Percentiles rank a stretch among this genome's conserved stretches.
Conservation (phyloP, 1,140 invertebrate species). For the Drosophila cardini region DNA sequence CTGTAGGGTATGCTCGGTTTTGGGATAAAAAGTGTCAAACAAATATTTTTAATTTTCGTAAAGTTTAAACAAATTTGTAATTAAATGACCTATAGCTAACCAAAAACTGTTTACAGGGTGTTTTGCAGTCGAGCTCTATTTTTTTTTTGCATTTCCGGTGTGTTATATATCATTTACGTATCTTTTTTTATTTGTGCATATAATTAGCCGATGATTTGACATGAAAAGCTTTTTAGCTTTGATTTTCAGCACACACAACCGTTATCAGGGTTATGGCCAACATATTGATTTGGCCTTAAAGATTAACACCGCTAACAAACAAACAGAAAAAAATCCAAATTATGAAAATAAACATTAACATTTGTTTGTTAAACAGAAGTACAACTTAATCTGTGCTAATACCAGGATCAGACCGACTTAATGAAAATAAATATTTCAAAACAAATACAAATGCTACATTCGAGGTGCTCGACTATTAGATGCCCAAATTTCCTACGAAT, state of each 20-base stretch:
- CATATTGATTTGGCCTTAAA: slow-evolving; percentile 14
- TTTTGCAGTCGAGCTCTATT: neutral
- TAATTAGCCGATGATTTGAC: slow-evolving; percentile 61
- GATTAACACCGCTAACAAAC: slow-evolving; percentile 33
- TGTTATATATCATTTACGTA: neutral
- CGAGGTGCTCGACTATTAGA: too few species aligned
- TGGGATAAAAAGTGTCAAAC: too few species aligned
- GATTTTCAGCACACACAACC: slow-evolving; percentile 5
- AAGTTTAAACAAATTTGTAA: too few species aligned
- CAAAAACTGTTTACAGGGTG: slow-evolving; percentile 8
- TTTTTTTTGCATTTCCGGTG: neutral
- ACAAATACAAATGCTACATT: too few species aligned
- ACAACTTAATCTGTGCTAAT: slow-evolving; percentile 42
- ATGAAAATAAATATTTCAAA: too few species aligned
- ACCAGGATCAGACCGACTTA: slow-evolving; percentile 35
- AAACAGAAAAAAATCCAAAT: slow-evolving; percentile 12
- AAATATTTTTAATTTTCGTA: too few species aligned
- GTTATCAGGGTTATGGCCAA: neutral
- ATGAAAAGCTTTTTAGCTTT: slow-evolving; percentile 43
- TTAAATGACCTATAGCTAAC: too few species aligned
- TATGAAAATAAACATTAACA: neutral
- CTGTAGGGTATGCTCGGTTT: too few species aligned
- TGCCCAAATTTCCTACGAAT: too few species aligned
- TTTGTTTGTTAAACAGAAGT: slow-evolving; percentile 29
- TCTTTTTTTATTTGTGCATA: slow-evolving; percentile 25